These are phyloP conservation scores for Drosophila sproati DNA, from an alignment of 1,140 invertebrate species.

Conservation along the genomic window DNA sequence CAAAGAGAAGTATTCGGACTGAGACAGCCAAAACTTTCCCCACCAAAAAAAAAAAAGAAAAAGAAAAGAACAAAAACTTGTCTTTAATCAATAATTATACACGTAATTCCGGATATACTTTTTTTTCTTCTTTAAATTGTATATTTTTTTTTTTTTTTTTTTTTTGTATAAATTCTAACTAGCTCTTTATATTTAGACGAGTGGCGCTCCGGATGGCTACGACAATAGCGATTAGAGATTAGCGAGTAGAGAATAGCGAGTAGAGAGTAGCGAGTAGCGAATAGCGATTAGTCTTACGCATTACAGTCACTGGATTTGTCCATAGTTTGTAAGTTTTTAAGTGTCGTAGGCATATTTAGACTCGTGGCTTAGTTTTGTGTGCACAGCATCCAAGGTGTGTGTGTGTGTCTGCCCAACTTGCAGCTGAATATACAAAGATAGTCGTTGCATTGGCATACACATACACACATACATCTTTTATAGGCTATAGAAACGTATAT, in stretches of 20 bases:
- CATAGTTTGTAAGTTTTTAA: conserved; percentile 66
- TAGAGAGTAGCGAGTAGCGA: conserved; percentile 7
- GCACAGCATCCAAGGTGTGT: conserved; percentile 16
- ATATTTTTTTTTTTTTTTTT: conserved; percentile 40
- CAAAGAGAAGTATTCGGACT: conserved; percentile 84
- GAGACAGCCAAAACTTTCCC: conserved; percentile 24
- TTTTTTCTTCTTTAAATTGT: conserved; percentile 3
- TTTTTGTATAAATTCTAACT: conserved; percentile 22
- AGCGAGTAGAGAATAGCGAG: conserved; percentile 5
- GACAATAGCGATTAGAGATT: conserved; percentile 12
- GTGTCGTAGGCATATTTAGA: conserved; percentile 33
- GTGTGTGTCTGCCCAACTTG: conserved; percentile 14
- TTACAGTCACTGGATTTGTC: conserved; percentile 63
- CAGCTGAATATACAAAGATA: conserved; percentile 8
- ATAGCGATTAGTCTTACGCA: conserved; percentile 44
- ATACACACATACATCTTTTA: conserved; percentile 28
- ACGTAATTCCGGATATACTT: not conserved
- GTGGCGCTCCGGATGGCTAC: conserved; percentile 10
- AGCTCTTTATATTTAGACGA: conserved; percentile 55
- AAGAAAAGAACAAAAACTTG: no score
- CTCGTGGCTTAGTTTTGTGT: conserved; percentile 24
- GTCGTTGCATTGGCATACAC: conserved; percentile 19
- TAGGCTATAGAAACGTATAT: conserved; percentile 8
- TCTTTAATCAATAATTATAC: not conserved
- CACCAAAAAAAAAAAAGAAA: not conserved